Conservation (phyloP, 1,140 invertebrate species). For the Drosophila carrolli region DNA sequence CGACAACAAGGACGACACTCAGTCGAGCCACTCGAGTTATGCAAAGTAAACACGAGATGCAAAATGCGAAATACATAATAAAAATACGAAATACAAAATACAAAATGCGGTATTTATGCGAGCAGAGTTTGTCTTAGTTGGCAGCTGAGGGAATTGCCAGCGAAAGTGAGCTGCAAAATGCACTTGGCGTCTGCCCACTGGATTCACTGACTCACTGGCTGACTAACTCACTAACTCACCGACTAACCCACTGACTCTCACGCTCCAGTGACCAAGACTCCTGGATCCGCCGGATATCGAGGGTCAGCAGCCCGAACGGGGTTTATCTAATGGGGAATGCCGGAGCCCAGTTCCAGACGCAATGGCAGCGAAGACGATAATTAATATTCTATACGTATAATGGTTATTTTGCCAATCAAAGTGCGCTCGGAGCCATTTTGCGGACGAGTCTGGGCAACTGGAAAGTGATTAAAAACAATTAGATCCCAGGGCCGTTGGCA, state of each 20-base stretch:
- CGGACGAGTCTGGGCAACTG: constrained; percentile 37
- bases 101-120: neutral
- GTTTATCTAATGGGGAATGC: neutral
- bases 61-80: constrained; percentile 6
- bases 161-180: constrained; percentile 8
- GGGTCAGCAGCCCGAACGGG: neutral
- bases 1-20: constrained; percentile 43
- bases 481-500: constrained; percentile 21
- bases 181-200: constrained; percentile 7
- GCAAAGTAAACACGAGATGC: constrained; percentile 33
- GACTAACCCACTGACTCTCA: neutral
- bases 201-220: constrained; percentile 3
- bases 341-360: neutral
- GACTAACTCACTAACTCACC: neutral
- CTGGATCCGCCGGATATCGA: neutral
- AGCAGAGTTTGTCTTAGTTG: neutral
- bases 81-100: constrained; percentile 2
- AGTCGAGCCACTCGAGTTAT: constrained; percentile 28
- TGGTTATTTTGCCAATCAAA: constrained; percentile 67
- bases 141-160: neutral
- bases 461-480: constrained; percentile 81
- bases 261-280: neutral
- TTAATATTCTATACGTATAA: constrained; percentile 60
- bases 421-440: constrained; percentile 40
- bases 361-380: constrained; percentile 21